phyloP scores from a whole-genome alignment of 2,888 invertebrate genomes.

The Boloria euphrosyne region DNA sequence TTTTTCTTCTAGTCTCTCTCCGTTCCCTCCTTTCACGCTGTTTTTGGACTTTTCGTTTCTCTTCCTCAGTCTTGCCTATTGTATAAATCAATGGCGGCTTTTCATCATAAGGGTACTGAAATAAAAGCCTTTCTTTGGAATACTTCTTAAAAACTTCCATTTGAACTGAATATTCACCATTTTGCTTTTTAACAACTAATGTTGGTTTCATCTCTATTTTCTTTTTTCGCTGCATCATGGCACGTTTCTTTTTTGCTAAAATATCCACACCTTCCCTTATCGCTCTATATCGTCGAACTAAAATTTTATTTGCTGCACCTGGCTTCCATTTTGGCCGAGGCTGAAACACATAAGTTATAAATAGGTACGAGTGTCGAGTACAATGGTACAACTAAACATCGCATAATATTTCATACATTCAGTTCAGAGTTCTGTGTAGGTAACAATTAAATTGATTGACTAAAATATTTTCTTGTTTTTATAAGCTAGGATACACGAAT shows the following conservation, averaged over 20 bases:
- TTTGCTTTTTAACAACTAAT: slow-evolving; percentile 62
- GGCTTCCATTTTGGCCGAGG: slow-evolving; percentile 72
- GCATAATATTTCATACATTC: too few species aligned
- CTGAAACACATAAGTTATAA: slow-evolving; percentile 46
- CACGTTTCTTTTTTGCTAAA: slow-evolving; percentile 71
- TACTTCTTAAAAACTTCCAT: slow-evolving; percentile 77
- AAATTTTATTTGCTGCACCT: slow-evolving; percentile 67
- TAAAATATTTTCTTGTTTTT: too few species aligned
- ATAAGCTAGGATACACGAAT: too few species aligned
- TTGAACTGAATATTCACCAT: slow-evolving; percentile 71
- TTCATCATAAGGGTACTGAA: slow-evolving; percentile 75
- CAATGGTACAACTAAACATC: not conserved
- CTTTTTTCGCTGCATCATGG: slow-evolving; percentile 66
- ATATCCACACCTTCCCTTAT: slow-evolving; percentile 64
- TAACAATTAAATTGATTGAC: too few species aligned
- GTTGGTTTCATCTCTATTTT: slow-evolving; percentile 72
- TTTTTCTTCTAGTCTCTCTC: slow-evolving; percentile 69
- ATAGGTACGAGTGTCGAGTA: too few species aligned
- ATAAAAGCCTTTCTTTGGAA: slow-evolving; percentile 67
- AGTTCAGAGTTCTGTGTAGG: too few species aligned
- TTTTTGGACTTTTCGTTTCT: slow-evolving; percentile 61
- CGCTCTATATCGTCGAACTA: slow-evolving; percentile 66
- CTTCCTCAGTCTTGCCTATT: slow-evolving; percentile 71
- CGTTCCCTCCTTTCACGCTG: slow-evolving; percentile 69
- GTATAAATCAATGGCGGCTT: slow-evolving; percentile 67